phyloP scores from a whole-genome alignment of 2,797 vertebrate genomes.

The Hippopotamyrus pictus region DNA sequence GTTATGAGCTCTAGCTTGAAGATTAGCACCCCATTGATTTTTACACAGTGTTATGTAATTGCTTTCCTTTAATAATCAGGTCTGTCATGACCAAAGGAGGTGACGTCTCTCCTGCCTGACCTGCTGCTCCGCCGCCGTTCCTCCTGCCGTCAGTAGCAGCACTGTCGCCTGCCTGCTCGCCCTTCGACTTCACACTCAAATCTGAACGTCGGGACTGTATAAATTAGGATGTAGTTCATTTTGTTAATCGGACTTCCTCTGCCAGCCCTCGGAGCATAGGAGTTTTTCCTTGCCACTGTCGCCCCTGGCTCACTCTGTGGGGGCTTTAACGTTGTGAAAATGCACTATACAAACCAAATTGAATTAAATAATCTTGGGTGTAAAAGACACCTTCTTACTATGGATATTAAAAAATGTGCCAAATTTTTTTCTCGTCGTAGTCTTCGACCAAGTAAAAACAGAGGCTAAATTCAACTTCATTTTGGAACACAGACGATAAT shows the following conservation, averaged over 20 bases:
- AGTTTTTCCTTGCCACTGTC: not conserved
- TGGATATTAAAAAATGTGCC: not conserved
- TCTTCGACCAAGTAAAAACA: not conserved
- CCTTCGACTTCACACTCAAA: not conserved
- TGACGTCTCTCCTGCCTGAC: not conserved
- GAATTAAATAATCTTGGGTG: not conserved
- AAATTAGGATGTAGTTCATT: not conserved
- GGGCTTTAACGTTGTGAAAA: not conserved
- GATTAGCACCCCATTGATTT: not conserved
- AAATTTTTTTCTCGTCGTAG: not conserved
- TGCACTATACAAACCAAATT: not conserved
- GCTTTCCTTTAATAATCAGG: not conserved
- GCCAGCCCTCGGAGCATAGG: not conserved
- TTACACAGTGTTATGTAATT: not conserved
- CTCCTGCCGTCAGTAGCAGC: not conserved
- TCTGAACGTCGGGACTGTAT: not conserved
- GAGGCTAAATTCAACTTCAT: not conserved
- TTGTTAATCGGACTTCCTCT: not conserved
- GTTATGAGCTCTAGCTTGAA: not conserved
- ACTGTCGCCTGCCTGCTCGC: not conserved
- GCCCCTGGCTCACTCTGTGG: not conserved
- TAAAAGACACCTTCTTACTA: not conserved
- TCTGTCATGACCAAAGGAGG: not conserved
- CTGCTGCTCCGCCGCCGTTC: not conserved
- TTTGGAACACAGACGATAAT: not conserved